Base-by-base conservation (phyloP, 1,140 invertebrate species). In the Phymastichus coffea region DNA sequence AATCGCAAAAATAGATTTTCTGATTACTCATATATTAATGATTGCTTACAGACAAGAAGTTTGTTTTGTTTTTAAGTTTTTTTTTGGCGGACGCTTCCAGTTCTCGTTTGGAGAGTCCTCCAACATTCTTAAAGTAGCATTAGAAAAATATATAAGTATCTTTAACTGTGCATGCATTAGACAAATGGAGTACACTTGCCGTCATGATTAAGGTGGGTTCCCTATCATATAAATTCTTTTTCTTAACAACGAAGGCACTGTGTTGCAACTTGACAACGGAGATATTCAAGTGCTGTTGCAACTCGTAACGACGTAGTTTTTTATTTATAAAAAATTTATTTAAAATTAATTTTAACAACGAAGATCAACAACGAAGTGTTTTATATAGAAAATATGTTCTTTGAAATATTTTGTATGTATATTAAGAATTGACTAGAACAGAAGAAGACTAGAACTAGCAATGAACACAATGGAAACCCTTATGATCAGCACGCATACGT, bases 1-100 rank as follows among this genome's bases (percentile, higher is more conserved):
- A 75, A 75, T 71, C 67, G 75, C 70, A 77, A 76, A 76, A 76
- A 64, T 69, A 68, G 65, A 59, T 74, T 69, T 75, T 60, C 51
- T 53, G 23, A 60, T 60, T 60, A 60, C 51, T 54, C 65, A 74
- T 68, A 75, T 73, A 69, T n/a, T n/a, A n/a, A n/a, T n/a, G n/a
- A n/a, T n/a, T n/a, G n/a, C n/a, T n/a, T n/a, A n/a, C n/a, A n/a
- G n/a, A n/a, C n/a, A n/a, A n/a, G n/a, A n/a, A n/a, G n/a, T n/a
- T n/a, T n/a, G n/a, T n/a, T n/a, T n/a, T n/a, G n/a, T n/a, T n/a
- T n/a, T n/a, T n/a, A n/a, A n/a, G 55, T 38, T 61, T 49, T 54
- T 58, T 26, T 44, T 47, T 55, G 35, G 20, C 23, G 28, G 43
- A 61, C 38, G 48, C 56, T 58, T 68, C 64, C 63, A 66, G 57